Base-by-base conservation (phyloP, 2,113 vertebrate genomes). In the Saguinus imperator region DNA sequence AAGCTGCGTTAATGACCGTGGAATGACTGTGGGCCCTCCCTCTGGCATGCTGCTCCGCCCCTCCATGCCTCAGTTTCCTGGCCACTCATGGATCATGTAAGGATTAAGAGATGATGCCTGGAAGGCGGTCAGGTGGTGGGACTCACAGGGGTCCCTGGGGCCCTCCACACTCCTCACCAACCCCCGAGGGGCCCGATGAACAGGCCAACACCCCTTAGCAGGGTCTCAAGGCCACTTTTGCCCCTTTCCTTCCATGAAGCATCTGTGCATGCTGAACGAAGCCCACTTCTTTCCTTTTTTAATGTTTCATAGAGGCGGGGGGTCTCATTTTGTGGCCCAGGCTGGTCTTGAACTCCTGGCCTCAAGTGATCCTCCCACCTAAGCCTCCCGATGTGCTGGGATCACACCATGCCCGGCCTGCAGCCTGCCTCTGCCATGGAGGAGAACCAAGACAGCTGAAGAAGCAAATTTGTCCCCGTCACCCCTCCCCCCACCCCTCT, bases 21-120 rank as follows among this genome's bases (percentile, higher is more conserved):
- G 40, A 12, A 23, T 17, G 64, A 32, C 61, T 40, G 61, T 52
- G 6, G 64, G 17, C 23, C 57, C 68, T 58, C 79, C 75, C 23
- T 21, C 55, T 12, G n/a, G 50, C 43, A 27, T 12, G 6, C 16
- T 25, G 16, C 0, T 10, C 20, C 0, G 0, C 37, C 9, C 2
- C 29, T n/a, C 58, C 2, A 2, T 32, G 87, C 82, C 93, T 95
- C 87, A 61, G 80, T 83, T 32, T 87, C 94, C 84, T 35, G 3
- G 23, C 55, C 70, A 13, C 50, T 52, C 48, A 1, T 1, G 50
- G 85, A 12, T 9, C 8, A 21, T 4, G 18, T 12, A 82, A 68
- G 50, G 87, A 32, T 50, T 40, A 75, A 1, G 43, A 57, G 61
- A 29, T 73, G 75, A 75, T 3, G 32, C 40, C 68, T 23, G 55